These are phyloP conservation scores for Etheostoma nigrum DNA, from an alignment of 2,797 vertebrate genomes.

Conservation along the genomic window DNA sequence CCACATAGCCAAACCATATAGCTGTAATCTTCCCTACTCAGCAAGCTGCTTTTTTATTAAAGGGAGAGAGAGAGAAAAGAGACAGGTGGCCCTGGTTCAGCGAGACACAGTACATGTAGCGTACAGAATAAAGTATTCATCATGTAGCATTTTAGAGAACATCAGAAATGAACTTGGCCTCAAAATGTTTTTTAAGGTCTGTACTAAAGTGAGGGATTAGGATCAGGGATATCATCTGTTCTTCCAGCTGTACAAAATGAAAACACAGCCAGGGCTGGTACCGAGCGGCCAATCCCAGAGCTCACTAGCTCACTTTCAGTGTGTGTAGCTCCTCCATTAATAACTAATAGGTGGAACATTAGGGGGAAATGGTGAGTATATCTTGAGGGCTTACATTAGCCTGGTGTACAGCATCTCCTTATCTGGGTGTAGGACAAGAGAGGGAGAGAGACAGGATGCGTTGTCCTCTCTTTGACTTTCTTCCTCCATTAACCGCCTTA, in stretches of 20 bases:
- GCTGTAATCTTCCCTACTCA: slow-evolving; percentile 42
- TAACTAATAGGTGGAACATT: slow-evolving; percentile 81
- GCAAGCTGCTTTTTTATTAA: slow-evolving; percentile 12
- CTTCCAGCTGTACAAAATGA: slow-evolving; percentile 51
- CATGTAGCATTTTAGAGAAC: slow-evolving; percentile 38
- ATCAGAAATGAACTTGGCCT: slow-evolving; percentile 43
- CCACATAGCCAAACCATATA: slow-evolving; percentile 37
- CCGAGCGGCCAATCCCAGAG: slow-evolving; percentile 55
- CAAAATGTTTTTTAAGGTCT: slow-evolving; percentile 39
- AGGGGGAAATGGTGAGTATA: slow-evolving; percentile 71
- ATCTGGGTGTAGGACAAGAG: slow-evolving; percentile 67
- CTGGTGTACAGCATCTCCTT: slow-evolving; percentile 68
- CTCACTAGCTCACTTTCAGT: slow-evolving; percentile 74
- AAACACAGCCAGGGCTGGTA: slow-evolving; percentile 50
- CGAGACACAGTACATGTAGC: slow-evolving; percentile 9
- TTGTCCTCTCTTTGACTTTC: slow-evolving; percentile 74
- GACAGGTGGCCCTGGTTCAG: slow-evolving; percentile 4
- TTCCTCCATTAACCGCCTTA: slow-evolving; percentile 66
- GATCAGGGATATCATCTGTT: slow-evolving; percentile 54
- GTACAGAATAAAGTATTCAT: slow-evolving; percentile 61
- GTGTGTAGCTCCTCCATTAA: slow-evolving; percentile 74
- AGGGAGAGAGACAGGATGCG: slow-evolving; percentile 33
- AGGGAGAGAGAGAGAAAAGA: background rate
- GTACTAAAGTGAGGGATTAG: slow-evolving; percentile 53
- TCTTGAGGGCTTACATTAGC: slow-evolving; percentile 80